Base-by-base conservation (phyloP, 2,797 vertebrate genomes). In the Tamandua tetradactyla region DNA sequence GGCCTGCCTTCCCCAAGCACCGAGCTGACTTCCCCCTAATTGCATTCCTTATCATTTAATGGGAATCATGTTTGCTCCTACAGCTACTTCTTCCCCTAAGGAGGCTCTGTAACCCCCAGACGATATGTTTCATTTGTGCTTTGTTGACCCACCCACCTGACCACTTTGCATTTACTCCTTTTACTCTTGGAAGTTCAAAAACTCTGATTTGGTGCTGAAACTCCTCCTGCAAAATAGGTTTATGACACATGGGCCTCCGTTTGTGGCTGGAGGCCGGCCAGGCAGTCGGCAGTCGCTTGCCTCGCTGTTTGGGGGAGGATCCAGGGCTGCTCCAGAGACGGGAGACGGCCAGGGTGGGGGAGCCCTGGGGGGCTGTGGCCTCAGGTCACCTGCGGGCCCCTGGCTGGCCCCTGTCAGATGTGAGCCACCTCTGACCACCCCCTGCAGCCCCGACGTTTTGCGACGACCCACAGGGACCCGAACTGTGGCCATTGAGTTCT, bases 111-210 rank as follows among this genome's bases (percentile, higher is more conserved):
- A 71, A 89, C 91, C 84, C 71, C 42, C 37, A 91, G 87, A 66
- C 52, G 32, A 92, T 81, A 72, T 2, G 3, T 83, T 71, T 92
- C 55, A 30, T 72, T 76, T 64, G n/a, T 78, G 74, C 59, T 86
- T n/a, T 61, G 27, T 40, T 88, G 86, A 88, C 83, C 57, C 61
- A 91, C 82, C 74, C 75, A 55, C 40, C 35, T 23, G 74, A n/a
- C 64, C 40, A 25, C 25, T 90, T 69, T 68, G 52, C 81, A 49
- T 80, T 44, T 78, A 75, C 55, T 57, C 74, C 55, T 25, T 94
- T 95, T 92, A 44, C 57, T 88, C 66, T 49, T 68, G 68, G 75
- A 87, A 89, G 69, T 94, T 88, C 23, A 15, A 80, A n/a, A 94
- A 82, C 37, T 94, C 27, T 80, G 68, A 69, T 68, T 71, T 61